phyloP scores from a whole-genome alignment of 2,113 vertebrate genomes.

The Mionectes macconnelli region DNA sequence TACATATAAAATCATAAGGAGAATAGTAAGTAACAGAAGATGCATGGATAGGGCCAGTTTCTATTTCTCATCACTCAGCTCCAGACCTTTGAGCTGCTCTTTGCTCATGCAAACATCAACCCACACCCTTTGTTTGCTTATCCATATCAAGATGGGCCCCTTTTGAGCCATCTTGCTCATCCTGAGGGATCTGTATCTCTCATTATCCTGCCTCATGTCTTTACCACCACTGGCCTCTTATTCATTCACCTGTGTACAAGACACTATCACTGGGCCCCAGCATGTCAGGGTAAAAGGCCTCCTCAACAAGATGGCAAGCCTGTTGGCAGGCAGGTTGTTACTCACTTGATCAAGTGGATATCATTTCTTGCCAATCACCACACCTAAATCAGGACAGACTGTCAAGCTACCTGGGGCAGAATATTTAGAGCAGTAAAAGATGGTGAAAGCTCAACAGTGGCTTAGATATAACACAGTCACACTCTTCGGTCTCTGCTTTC shows the following conservation, averaged over 20 bases:
- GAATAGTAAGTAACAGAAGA: not conserved
- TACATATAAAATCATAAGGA: not conserved
- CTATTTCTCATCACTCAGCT: not conserved
- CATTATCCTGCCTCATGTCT: not conserved
- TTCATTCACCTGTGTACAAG: not conserved
- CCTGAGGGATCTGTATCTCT: not conserved
- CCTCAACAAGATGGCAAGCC: not conserved
- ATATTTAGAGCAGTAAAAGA: not conserved
- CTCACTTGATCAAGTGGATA: not conserved
- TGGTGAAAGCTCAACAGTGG: not conserved
- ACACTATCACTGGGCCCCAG: not conserved
- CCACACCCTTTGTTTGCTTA: not conserved
- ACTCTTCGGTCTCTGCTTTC: not conserved
- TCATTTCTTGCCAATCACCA: not conserved
- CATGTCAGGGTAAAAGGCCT: not conserved
- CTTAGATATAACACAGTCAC: not conserved
- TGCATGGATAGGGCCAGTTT: not conserved
- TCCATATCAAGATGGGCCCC: not conserved
- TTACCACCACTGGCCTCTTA: not conserved
- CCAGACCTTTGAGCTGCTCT: not conserved
- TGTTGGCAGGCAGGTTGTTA: not conserved
- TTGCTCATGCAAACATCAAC: accelerated
- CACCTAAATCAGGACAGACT: not conserved
- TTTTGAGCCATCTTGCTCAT: not conserved
- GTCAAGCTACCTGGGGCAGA: not conserved